A percentile compares a stretch with the other conserved stretches of the same genome.
Conservation (phyloP, 2,797 vertebrate genomes). For the Zenarchopterus dispar region DNA sequence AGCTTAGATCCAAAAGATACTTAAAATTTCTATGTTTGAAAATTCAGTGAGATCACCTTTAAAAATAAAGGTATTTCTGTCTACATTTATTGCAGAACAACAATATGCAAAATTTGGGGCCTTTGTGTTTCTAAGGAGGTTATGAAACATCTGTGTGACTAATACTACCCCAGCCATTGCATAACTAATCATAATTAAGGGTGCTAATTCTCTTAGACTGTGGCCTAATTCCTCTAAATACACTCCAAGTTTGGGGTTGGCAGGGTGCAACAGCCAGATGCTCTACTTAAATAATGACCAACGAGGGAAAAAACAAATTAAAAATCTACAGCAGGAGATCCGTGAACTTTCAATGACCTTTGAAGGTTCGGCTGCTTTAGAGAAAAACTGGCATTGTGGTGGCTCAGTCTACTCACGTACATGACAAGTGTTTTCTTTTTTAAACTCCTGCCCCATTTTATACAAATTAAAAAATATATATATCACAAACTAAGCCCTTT, state of each 20-base stretch:
- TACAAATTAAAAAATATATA: too few species aligned
- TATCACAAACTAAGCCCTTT: too few species aligned
- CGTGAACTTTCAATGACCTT: constrained; percentile 30
- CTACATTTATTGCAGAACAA: not conserved
- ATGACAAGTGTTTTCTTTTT: too few species aligned
- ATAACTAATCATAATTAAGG: constrained; percentile 43
- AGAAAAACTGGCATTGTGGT: constrained; percentile 2
- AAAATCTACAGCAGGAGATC: constrained; percentile 18
- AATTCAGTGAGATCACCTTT: not conserved
- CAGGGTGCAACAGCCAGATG: constrained; percentile 11
- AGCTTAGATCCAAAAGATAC: not conserved
- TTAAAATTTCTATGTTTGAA: too few species aligned
- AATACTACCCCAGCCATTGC: constrained; percentile 18
- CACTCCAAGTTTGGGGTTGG: constrained; percentile 32
- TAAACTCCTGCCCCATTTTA: too few species aligned
- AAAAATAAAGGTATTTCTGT: not conserved
- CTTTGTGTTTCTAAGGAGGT: constrained; percentile 8
- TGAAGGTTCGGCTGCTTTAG: constrained; percentile 24
- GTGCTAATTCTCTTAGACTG: constrained; percentile 36
- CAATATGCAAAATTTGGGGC: not conserved
- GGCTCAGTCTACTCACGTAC: too few species aligned
- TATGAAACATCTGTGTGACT: constrained; percentile 26
- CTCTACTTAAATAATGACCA: constrained; percentile 19
- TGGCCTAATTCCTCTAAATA: constrained; percentile 41
- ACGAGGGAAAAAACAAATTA: constrained; percentile 29